Percentiles rank a stretch among this genome's conserved stretches.
These are phyloP conservation scores for Drosophila prostipennis DNA, from an alignment of 2,888 invertebrate genomes.

Conservation along the genomic window DNA sequence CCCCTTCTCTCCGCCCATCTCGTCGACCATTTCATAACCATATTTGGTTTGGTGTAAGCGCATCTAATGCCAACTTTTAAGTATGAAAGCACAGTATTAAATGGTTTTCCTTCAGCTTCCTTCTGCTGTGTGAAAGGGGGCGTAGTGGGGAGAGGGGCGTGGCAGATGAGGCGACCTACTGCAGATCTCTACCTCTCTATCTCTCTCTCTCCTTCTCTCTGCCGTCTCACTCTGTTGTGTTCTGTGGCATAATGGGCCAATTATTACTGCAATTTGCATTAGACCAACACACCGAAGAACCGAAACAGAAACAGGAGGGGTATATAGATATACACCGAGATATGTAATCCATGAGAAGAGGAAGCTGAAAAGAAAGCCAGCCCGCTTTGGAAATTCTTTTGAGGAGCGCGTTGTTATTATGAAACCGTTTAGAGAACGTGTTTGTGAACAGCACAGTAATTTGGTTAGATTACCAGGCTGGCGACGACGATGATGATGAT, in stretches of 20 bases:
- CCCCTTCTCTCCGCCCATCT: not conserved
- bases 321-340: constrained; percentile 35
- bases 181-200: constrained; percentile 42
- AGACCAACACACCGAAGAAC: constrained; percentile 53
- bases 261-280: constrained; percentile 79
- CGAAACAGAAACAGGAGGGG: not conserved
- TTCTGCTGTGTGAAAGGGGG: constrained; percentile 57
- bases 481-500: constrained; percentile 48
- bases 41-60: constrained; percentile 53
- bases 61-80: constrained; percentile 71
- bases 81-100: constrained; percentile 67
- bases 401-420: constrained; percentile 76
- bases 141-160: constrained; percentile 46
- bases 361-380: constrained; percentile 44
- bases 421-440: constrained; percentile 81
- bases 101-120: constrained; percentile 25
- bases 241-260: constrained; percentile 76
- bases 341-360: constrained; percentile 46
- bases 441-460: constrained; percentile 80
- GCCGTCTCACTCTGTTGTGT: constrained; percentile 21
- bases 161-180: constrained; percentile 67
- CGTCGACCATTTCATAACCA: constrained; percentile 9
- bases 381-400: constrained; percentile 44
- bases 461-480: constrained; percentile 75
- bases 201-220: constrained; percentile 6